Conservation (phyloP, 2,113 vertebrate species). For the Marmota flaviventris region DNA sequence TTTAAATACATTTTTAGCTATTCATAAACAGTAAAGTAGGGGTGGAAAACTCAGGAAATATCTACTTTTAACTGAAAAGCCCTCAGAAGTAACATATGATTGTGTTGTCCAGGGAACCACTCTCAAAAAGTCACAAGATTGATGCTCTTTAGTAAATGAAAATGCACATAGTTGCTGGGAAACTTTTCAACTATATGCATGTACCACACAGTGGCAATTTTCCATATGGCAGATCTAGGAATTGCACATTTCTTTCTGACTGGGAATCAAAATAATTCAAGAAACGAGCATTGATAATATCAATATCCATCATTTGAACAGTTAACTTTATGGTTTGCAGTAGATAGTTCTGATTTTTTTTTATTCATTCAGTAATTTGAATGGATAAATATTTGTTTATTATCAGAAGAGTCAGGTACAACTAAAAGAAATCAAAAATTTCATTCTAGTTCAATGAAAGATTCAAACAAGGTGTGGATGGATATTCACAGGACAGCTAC, state of each 20-base stretch:
- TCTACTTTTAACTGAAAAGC: constrained; percentile 32
- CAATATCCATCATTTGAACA: neutral
- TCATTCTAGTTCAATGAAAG: neutral
- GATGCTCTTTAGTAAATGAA: constrained; percentile 51
- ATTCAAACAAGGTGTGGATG: neutral
- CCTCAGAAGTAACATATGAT: constrained; percentile 38
- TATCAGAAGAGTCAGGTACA: neutral
- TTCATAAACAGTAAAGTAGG: neutral
- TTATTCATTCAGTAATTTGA: constrained; percentile 10
- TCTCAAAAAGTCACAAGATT: constrained; percentile 15
- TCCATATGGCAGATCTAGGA: neutral
- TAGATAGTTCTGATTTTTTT: neutral
- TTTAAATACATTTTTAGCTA: neutral
- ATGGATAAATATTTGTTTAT: constrained; percentile 5
- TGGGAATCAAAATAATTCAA: constrained; percentile 38
- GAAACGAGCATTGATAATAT: neutral
- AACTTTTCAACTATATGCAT: constrained; percentile 32
- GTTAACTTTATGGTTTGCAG: neutral
- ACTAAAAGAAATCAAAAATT: constrained; percentile 26
- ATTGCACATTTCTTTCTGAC: constrained; percentile 18
- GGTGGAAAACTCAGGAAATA: constrained; percentile 27
- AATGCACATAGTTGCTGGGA: constrained; percentile 1
- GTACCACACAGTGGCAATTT: neutral
- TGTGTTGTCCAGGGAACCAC: neutral
- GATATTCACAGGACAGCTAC: neutral